These are phyloP conservation scores for Phocoena sinus DNA, from an alignment of 2,113 vertebrate species.

Conservation along the genomic window DNA sequence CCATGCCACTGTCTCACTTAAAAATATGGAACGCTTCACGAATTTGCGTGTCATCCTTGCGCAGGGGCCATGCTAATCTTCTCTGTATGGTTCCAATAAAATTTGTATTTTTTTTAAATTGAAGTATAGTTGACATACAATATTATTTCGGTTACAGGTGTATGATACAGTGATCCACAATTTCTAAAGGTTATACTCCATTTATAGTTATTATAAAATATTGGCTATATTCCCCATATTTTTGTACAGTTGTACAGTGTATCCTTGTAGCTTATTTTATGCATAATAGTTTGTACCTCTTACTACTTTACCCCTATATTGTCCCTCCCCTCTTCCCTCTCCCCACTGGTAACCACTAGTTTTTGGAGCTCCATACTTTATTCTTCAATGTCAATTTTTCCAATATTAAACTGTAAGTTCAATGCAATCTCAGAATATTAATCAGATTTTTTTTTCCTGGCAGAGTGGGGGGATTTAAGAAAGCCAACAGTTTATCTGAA, in stretches of 20 bases:
- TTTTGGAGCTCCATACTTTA: neutral
- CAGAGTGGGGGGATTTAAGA: neutral
- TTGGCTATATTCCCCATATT: neutral
- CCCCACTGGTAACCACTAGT: neutral
- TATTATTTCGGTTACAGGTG: neutral
- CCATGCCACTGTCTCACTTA: no score
- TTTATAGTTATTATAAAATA: neutral
- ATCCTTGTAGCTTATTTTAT: neutral
- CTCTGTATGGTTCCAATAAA: no score
- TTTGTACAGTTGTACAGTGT: neutral
- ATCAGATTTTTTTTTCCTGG: neutral
- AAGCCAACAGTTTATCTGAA: neutral
- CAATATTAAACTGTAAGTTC: neutral
- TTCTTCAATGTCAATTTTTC: neutral
- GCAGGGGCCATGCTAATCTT: no score
- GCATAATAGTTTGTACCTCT: neutral
- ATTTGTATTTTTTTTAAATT: neutral
- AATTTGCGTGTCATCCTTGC: no score
- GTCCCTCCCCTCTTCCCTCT: neutral
- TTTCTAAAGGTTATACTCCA: neutral
- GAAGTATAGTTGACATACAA: accelerated
- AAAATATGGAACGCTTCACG: no score
- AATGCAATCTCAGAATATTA: neutral
- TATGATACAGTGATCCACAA: neutral
- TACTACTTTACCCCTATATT: neutral